A percentile compares a stretch with the other conserved stretches of the same genome.
These are phyloP conservation scores for Dolomedes plantarius DNA, from an alignment of 2,888 invertebrate species.

Conservation along the genomic window DNA sequence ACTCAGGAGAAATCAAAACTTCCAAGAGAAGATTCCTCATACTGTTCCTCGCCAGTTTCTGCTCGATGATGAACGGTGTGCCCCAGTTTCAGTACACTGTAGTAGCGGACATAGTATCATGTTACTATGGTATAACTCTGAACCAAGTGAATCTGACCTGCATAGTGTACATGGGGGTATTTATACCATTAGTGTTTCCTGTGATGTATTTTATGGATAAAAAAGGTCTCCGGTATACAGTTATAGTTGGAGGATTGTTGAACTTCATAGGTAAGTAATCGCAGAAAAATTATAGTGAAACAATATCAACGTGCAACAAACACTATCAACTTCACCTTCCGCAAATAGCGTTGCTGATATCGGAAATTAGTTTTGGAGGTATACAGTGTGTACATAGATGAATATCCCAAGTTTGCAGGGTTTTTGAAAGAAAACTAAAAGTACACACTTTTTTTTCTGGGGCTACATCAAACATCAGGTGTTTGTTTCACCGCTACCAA, in stretches of 20 bases:
- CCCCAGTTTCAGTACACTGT: conserved; percentile 99
- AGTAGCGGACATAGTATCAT: conserved; percentile 88
- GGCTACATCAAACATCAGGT: too few relatives aligned
- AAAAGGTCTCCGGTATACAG: conserved; percentile 80
- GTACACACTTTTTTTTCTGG: too few relatives aligned
- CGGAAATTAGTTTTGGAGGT: too few relatives aligned
- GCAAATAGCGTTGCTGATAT: too few relatives aligned
- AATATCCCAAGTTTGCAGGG: too few relatives aligned
- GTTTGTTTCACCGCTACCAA: too few relatives aligned
- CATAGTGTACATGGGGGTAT: conserved; percentile 97
- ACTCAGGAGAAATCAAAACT: conserved; percentile 75
- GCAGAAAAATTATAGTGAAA: too few relatives aligned
- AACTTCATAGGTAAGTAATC: conserved; percentile 77
- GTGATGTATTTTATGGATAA: conserved; percentile 96
- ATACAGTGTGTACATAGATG: too few relatives aligned
- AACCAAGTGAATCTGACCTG: conserved; percentile 95
- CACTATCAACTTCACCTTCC: too few relatives aligned
- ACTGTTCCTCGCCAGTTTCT: conserved; percentile 88
- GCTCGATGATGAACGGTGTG: conserved; percentile 93
- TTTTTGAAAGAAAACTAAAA: too few relatives aligned
- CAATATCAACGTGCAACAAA: background rate
- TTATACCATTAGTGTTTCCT: conserved; percentile 97
- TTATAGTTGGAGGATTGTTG: conserved; percentile 76
- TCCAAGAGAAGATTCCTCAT: conserved; percentile 90
- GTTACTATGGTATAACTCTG: conserved; percentile 77